Percentiles rank a stretch among this genome's conserved stretches.
These are phyloP conservation scores for Melipona quadrifasciata DNA, from an alignment of 1,140 invertebrate species.

Conservation along the genomic window DNA sequence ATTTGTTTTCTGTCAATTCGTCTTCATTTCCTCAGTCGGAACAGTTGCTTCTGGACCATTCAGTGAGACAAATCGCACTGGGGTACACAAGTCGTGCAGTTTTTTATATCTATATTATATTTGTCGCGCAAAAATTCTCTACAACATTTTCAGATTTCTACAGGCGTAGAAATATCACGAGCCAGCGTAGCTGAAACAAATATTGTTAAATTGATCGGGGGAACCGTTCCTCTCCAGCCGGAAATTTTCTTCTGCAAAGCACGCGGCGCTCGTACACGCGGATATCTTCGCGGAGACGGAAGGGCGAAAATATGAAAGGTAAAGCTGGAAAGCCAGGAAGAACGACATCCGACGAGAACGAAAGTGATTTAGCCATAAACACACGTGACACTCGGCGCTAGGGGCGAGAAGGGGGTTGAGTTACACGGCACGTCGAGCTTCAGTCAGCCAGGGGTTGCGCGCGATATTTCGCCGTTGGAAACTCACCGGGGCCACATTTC, in stretches of 20 bases:
- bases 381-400: slow-evolving; percentile 42
- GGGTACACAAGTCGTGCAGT: too few relatives aligned
- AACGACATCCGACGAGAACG: slow-evolving; percentile 58
- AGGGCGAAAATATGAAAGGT: slow-evolving; percentile 52
- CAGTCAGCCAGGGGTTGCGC: slow-evolving; percentile 14
- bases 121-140: too few relatives aligned
- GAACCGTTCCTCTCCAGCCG: neutral
- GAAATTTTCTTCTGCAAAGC: slow-evolving; percentile 20
- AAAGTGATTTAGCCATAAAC: slow-evolving; percentile 72
- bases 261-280: neutral
- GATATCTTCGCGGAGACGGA: neutral
- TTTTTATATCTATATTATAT: too few relatives aligned
- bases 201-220: slow-evolving; percentile 23
- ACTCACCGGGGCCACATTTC: slow-evolving; percentile 74
- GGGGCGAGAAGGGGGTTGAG: neutral
- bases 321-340: slow-evolving; percentile 22
- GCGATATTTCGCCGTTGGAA: slow-evolving; percentile 62
- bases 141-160: too few relatives aligned
- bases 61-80: too few relatives aligned
- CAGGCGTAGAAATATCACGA: neutral
- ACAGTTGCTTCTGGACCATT: too few relatives aligned
- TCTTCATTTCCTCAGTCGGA: too few relatives aligned
- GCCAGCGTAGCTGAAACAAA: neutral
- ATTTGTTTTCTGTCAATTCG: too few relatives aligned
- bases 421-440: slow-evolving; percentile 29